Evolutionary conservation across 1,140 invertebrate genomes (phyloP).

Genomic region (Oncopeltus fasciatus): DNA sequence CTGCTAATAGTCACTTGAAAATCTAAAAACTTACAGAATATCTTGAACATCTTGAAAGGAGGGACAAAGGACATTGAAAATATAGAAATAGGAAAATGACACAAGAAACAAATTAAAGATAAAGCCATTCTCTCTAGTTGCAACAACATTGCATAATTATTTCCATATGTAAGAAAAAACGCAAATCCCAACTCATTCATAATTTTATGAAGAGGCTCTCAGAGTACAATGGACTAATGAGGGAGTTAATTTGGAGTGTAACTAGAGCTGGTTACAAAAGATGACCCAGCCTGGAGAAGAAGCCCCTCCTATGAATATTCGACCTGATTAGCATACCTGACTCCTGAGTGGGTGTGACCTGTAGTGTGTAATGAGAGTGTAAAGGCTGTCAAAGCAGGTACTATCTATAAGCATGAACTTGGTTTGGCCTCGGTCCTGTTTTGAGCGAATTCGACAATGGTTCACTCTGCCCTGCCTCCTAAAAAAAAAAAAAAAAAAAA

Average conservation of each 20-base stretch:
- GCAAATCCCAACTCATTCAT: neutral
- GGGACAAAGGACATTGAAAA: too few relatives aligned
- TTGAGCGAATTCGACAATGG: conserved; percentile 82
- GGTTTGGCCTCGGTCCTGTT: conserved; percentile 73
- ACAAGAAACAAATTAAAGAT: too few relatives aligned
- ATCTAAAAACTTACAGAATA: too few relatives aligned
- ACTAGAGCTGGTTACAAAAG: conserved; percentile 3
- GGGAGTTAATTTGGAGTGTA: conserved; percentile 2
- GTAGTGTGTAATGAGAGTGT: conserved; percentile 84
- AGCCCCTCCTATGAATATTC: conserved; percentile 1
- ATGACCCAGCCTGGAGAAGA: neutral
- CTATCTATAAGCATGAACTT: conserved; percentile 86
- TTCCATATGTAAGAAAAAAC: neutral
- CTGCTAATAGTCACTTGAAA: too few relatives aligned
- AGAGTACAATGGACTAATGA: conserved; percentile 3
- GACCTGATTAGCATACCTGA: conserved; percentile 36
- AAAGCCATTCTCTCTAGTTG: too few relatives aligned
- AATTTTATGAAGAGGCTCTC: conserved; percentile 3
- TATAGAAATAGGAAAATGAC: too few relatives aligned
- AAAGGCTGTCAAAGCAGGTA: conserved; percentile 81
- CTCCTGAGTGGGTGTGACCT: conserved; percentile 69
- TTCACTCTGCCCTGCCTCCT: conserved; percentile 74
- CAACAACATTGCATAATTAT: neutral
- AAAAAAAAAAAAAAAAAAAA: conserved; percentile 20
- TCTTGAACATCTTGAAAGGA: too few relatives aligned